Base-by-base conservation (phyloP, 2,888 invertebrate species). In the Listrodromus nycthemerus region DNA sequence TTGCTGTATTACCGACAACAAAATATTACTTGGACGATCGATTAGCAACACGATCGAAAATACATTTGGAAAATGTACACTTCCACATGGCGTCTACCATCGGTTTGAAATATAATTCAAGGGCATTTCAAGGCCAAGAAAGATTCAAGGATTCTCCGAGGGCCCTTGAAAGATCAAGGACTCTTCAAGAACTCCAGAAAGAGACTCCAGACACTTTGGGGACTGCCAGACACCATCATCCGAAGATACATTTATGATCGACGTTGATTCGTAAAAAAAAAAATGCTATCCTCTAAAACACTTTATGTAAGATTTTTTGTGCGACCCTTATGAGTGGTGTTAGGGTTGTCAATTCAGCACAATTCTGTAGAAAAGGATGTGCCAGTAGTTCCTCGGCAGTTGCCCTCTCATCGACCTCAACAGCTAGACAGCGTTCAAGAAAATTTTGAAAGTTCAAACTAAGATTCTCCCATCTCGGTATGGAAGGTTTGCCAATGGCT, bases 281-380 rank as follows among this genome's bases (percentile, higher is more conserved):
- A 5, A n/a, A 21, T 13, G 21, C 8, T 10, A 52, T 55, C 48
- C 8, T 5, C 37, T 79, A 84, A 81, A 88, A 92, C 8, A 75
- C 87, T 86, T 97, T 97, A 88, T 96, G 96, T 67, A 98, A 95
- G 89, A 98, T 96, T 92, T 96, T 96, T 90, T 98, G 98, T 63
- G 99, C 99, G 69, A 98, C 98, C 91, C 96, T 96, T 87, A 99
- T 99, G 84, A 99, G 95, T 37, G 98, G 98, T 82, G 97, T 96
- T 45, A 99, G 94, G 0, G 97, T 96, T 75, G 95, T 95, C 21
- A 98, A 95, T 89, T 97, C 97, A 94, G 97, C 97, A 75, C 97
- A 96, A 88, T 97, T 96, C 55, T 95, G 94, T 63, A 98, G 94
- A 94, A 98, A 98, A 0, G 96, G 95, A 93, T 98, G 98, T 1